Evolutionary conservation across 2,888 invertebrate genomes (phyloP), one percentile per base, ranked within the genome.

Genomic region (Meghimatium bilineatum): DNA sequence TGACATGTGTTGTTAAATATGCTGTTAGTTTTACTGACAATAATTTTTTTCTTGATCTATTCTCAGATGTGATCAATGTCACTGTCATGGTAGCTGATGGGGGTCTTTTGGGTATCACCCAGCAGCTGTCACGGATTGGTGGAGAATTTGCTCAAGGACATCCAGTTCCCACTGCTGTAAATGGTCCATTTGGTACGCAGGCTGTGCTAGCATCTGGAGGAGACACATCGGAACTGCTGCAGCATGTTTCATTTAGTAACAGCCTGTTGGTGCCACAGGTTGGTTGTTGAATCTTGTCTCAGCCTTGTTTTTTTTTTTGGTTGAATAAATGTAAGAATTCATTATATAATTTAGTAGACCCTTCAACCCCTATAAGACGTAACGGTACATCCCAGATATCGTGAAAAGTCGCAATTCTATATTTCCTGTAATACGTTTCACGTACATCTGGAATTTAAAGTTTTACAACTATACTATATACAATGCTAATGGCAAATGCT

Each of bases 21-120:
- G 56, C 23, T 56, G 14, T 56, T 23, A 23, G 56, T 20, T 23
- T 23, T 56, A 23, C 56, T 56, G 12, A 56, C 3, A 56, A 56
- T 56, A 3, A 20, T 56, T 10, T 34, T 0, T 60, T 63, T 5
- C 44, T 66, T 67, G 20, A 38, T 82, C 14, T 77, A 74, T 75
- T 91, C 92, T 84, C 93, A 97, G 97, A 97, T 94, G 95, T 96
- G 83, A 95, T 97, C 92, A 97, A 96, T 96, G 96, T 96, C 87
- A 96, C 97, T 92, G 94, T 97, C 79, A 96, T 95, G 74, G 97
- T 97, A 63, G 96, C 96, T 87, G 96, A 96, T 90, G 96, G 96
- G 92, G 96, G 96, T 88, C 96, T 97, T 63, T 95, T 97, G 93
- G 96, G 96, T 82, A 94, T 97, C 85, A 97, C 97, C 84, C 96